Base-by-base conservation (phyloP, 2,113 vertebrate species). In the Upupa epops region DNA sequence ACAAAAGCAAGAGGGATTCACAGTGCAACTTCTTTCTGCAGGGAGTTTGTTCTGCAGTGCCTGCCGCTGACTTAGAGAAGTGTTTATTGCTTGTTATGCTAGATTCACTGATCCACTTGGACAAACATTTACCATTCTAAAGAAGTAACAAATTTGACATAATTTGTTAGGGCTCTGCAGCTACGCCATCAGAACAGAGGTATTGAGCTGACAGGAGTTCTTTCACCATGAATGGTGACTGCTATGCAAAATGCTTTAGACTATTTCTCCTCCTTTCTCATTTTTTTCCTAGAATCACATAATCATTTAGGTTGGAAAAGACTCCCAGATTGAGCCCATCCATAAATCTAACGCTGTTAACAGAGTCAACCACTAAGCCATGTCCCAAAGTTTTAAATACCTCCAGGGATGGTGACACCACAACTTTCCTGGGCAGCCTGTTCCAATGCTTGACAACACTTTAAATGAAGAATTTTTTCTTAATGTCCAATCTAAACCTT, bases 81-180 rank as follows among this genome's bases (percentile, higher is more conserved):
- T 11, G 11, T 48, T 85, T 29, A 31, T 48, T 49, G 34, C 26
- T 17, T 46, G 8, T 77, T 60, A 7, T 17, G 15, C 22, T 34
- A n/a, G 34, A 74, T 60, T 4, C 8, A 21, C 46, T 37, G 19
- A n/a, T 74, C 16, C n/a, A 25, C 54, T 73, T 48, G 40, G 24
- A 60, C 26, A 31, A 60, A 89, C 6, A 29, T 45, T 11, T 49
- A 13, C 25, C 9, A 10, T 65, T 85, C 26, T 46, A 4, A 2
- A 69, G 49, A 55, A 74, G 83, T 84, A 18, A 19, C 32, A 17
- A 81, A 65, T 19, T 72, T 42, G 49, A n/a, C 21, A 55, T 40
- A 13, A 0, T 1, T 63, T 48, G 26, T 8, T 46, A 31, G 31
- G 25, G 25, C 28, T 54, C 24, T 8, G 2, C 65, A 45, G 21